Conservation (phyloP, 2,113 vertebrate genomes). For the Hippocampus abdominalis region DNA sequence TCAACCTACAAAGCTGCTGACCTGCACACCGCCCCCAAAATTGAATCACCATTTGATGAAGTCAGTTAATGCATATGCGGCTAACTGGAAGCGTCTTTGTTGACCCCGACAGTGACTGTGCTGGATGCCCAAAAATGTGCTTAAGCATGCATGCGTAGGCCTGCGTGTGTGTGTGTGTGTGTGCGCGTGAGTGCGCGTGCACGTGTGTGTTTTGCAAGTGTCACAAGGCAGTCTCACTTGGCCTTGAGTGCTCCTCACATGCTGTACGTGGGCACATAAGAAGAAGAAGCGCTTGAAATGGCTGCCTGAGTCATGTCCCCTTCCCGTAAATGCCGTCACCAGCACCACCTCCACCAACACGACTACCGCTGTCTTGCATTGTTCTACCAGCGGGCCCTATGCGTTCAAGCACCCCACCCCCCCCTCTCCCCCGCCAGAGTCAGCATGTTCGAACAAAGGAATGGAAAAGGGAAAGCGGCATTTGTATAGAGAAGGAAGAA, state of each 20-base stretch:
- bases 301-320: slow-evolving; percentile 53
- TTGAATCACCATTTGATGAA: slow-evolving; percentile 61
- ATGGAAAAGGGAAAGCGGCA: slow-evolving; percentile 26
- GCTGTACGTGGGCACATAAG: slow-evolving; percentile 34
- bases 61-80: slow-evolving; percentile 40
- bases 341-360: slow-evolving; percentile 40
- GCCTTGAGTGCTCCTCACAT: slow-evolving; percentile 50
- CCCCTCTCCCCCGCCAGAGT: not conserved
- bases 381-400: slow-evolving; percentile 35
- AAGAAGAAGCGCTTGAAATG: slow-evolving; percentile 34
- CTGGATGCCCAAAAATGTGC: slow-evolving; percentile 26
- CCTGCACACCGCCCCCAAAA: slow-evolving; percentile 36
- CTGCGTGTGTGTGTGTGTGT: not conserved
- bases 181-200: no score
- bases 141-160: not conserved
- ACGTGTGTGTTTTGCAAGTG: slow-evolving; percentile 30
- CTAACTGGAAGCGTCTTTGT: slow-evolving; percentile 53
- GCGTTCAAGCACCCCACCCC: slow-evolving; percentile 21
- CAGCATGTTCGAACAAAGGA: slow-evolving; percentile 12
- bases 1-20: slow-evolving; percentile 48
- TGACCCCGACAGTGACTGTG: slow-evolving; percentile 32
- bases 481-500: slow-evolving; percentile 41
- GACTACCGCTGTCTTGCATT: slow-evolving; percentile 48
- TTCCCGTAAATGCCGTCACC: slow-evolving; percentile 48
- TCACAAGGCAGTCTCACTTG: slow-evolving; percentile 50